Evolutionary conservation across 1,140 invertebrate genomes (phyloP), one percentile per base, ranked within the genome.

Genomic region (Gryllus bimaculatus): DNA sequence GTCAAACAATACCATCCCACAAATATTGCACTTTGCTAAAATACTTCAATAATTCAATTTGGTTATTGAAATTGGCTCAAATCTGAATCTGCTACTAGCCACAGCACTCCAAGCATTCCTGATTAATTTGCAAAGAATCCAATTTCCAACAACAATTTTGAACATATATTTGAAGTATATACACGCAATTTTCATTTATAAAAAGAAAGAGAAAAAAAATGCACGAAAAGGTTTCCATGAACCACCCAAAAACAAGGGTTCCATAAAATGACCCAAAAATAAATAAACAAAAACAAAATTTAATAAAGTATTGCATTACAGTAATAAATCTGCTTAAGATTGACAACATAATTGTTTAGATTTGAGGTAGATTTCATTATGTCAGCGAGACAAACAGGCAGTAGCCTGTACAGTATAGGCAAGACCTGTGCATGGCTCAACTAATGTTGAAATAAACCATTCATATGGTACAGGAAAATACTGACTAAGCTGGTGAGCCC

Each of bases 391-490:
- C 18, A 13, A 66, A 66, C 54, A 13, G 54, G 10, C 18, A 66
- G 54, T 18, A 66, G 18, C 54, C 54, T 66, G 54, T 66, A 66
- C 54, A 66, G 54, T 66, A 66, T 18, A 66, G 54, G 54, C 54
- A 66, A 66, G 54, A 66, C 54, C 54, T 66, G 54, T 66, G 54
- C 54, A 66, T 66, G 54, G 54, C 54, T 66, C 54, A 66, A 66
- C 54, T 10, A 66, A 66, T 18, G 18, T 66, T 66, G 54, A 66
- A 66, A 66, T 66, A 18, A 18, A 66, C 26, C 26, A 39, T 39
- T 39, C 26, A 66, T 13, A 66, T 66, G 54, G 54, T 39, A 18
- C 18, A 3, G 54, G 7, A 66, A 66, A 66, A 66, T 66, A 66
- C 54, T 66, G 54, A 13, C 54, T 3, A 66, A 66, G 54, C 54